Evolutionary conservation across 1,140 invertebrate genomes (phyloP), one percentile per base, ranked within the genome.

Genomic region (Trialeurodes vaporariorum): DNA sequence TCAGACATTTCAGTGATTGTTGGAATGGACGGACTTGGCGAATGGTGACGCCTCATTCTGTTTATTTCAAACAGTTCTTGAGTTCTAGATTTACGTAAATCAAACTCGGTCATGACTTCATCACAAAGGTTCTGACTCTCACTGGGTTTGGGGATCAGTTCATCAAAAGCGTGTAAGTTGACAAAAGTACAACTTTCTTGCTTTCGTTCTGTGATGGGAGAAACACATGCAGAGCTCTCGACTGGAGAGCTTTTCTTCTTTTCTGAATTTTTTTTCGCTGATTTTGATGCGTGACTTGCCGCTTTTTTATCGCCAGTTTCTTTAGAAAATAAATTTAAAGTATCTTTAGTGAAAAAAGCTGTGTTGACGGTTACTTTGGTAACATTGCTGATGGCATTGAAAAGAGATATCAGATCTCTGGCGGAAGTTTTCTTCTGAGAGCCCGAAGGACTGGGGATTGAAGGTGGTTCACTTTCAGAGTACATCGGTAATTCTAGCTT

Each of bases 321-420:
- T 49, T 49, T 49, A 9, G 34, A 49, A 49, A 49, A 49, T 17
- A 49, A 49, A 49, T 17, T 49, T 25, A 58, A 23, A 2, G 25
- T 34, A 65, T 70, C 59, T 27, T 23, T 22, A 2, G 75, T 72
- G 26, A 83, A 81, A 71, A 83, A 82, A 27, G 74, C 77, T 0
- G 79, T 72, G 68, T 83, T 81, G 1, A 84, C 81, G 0, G 81
- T 83, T 1, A 82, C 79, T 72, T 80, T 82, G 0, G 82, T 83
- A 1, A 83, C 83, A 64, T 82, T 84, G 13, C 82, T 81, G 59
- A 85, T 82, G 0, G 83, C 82, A 70, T 86, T 86, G 72, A 86
- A 86, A 73, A 86, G 83, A 0, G 83, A 83, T 58, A 86, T 85
- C 11, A 87, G 72, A 62, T 85, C 83, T 65, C 79, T 76, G 0